Conservation (phyloP, 2,888 invertebrate species). For the Lepidocyrtoides sp. region DNA sequence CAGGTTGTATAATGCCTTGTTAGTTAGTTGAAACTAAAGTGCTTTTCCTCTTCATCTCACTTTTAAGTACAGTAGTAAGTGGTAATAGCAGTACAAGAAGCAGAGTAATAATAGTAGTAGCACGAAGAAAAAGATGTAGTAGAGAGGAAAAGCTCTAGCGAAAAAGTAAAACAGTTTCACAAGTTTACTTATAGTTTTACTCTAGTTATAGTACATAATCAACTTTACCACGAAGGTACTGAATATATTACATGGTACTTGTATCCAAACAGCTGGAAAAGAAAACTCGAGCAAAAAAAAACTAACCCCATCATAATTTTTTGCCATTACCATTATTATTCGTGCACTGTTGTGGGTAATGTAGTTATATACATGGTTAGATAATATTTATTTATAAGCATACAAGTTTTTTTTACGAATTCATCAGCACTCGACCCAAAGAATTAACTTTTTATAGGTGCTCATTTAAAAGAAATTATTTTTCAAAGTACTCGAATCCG, state of each 20-base stretch:
- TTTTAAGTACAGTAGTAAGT: neutral
- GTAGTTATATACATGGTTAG: no score
- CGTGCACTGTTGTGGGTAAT: neutral
- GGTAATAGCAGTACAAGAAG: neutral
- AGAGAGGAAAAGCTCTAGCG: neutral
- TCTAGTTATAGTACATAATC: neutral
- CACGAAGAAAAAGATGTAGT: neutral
- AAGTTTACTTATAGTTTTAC: neutral
- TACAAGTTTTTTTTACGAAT: neutral
- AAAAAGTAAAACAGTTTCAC: conserved; percentile 49
- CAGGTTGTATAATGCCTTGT: conserved; percentile 64
- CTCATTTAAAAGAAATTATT: neutral
- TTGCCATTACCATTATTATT: conserved; percentile 37
- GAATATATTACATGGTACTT: neutral
- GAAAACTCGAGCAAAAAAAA: neutral
- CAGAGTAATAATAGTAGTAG: neutral
- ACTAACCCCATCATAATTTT: conserved; percentile 35
- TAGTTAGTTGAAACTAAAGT: conserved; percentile 68
- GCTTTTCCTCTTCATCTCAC: conserved; percentile 55
- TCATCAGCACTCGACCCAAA: conserved; percentile 1
- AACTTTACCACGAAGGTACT: no score
- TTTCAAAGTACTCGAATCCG: neutral
- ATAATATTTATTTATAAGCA: neutral
- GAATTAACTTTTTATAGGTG: neutral
- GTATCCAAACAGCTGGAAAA: neutral